These are phyloP conservation scores for Thysanoteuthis rhombus DNA, from an alignment of 2,888 invertebrate genomes.

Conservation along the genomic window DNA sequence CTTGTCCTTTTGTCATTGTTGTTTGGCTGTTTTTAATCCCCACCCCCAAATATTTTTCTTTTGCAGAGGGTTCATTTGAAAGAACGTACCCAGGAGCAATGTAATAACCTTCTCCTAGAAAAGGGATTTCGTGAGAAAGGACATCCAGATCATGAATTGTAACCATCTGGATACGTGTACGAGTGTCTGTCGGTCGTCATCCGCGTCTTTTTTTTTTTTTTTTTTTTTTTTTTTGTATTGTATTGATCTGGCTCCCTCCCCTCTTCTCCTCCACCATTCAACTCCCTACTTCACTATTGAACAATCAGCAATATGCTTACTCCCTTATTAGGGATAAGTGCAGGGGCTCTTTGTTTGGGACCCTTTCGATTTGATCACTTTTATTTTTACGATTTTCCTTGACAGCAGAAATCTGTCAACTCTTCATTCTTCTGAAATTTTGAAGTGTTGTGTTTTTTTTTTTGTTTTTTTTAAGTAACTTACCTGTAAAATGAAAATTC, in stretches of 20 bases:
- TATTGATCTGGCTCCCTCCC: background rate
- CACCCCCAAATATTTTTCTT: background rate
- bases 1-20: background rate
- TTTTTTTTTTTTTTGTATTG: background rate
- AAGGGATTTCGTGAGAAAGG: background rate
- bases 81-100: background rate
- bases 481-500: too few species aligned
- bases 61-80: background rate
- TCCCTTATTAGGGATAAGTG: too few species aligned
- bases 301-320: too few species aligned
- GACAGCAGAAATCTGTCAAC: too few species aligned
- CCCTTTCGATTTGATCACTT: too few species aligned
- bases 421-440: too few species aligned
- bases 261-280: background rate
- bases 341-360: too few species aligned
- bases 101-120: background rate
- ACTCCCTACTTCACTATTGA: background rate
- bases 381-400: too few species aligned
- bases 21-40: background rate
- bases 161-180: background rate
- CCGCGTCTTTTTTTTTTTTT: background rate
- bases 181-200: background rate
- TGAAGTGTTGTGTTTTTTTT: too few species aligned
- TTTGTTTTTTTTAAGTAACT: too few species aligned
- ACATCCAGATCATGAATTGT: background rate